Evolutionary conservation across 2,888 invertebrate species (phyloP), one percentile per base, ranked within the genome.

Genomic region (Xanthia togata): DNA sequence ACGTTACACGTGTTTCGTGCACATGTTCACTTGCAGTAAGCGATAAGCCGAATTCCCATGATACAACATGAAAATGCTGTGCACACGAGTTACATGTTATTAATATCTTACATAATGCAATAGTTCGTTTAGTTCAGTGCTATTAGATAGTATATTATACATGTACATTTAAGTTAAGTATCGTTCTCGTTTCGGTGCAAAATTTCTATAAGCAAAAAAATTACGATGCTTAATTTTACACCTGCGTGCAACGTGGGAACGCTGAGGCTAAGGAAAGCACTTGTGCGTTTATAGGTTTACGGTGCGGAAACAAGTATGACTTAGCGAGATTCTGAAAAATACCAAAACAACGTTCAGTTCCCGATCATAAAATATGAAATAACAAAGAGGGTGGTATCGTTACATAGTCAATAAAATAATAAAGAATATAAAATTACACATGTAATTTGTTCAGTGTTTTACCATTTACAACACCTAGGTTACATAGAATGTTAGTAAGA

Each of bases 281-380:
- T 38, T 23, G 26, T 71, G 57, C 17, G 26, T 47, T 17, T 35
- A 23, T 26, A 41, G 23, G 2, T 41, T n/a, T 53, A 41, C 11
- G 31, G 17, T 35, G 59, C 23, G 14, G 41, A 55, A 71, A 60
- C 8, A 70, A 44, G 35, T 26, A 57, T 57, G 14, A 73, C 53
- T 59, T 68, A 79, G 64, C 57, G 14, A 74, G 44, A 44, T 38
- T 63, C 60, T 23, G 38, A 65, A 83, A 71, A 72, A 60, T 63
- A 70, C 73, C 71, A 70, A 67, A 76, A 71, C 55, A 63, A 80
- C 73, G 50, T 76, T 78, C 82, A 88, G 79, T 80, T 83, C 73
- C 81, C 79, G 14, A 77, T 60, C 14, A 53, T 77, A 76, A 65
- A 70, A 70, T 62, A 75, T 67, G 57, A 69, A 76, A 64, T 76